Evolutionary conservation across 2,113 vertebrate species (phyloP), one percentile per base, ranked within the genome.

Genomic region (Eulemur macaco): DNA sequence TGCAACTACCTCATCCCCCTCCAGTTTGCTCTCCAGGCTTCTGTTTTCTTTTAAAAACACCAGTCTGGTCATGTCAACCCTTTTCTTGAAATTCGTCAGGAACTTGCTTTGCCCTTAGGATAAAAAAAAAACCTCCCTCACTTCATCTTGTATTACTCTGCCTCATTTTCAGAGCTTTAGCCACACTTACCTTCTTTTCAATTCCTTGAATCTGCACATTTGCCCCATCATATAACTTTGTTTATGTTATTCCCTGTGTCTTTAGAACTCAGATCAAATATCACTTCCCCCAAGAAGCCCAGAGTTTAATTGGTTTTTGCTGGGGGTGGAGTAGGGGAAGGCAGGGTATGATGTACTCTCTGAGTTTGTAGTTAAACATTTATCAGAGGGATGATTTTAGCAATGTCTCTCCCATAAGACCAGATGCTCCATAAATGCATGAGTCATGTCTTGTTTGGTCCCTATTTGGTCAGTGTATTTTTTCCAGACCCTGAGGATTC

Each of bases 301-400:
- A n/a, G 42, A 31, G n/a, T 81, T 95, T 58, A 10, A n/a, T 88
- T 92, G 84, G 10, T 8, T 85, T 91, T 96, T 78, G 31, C 73
- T 64, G 86, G 17, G 58, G 20, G 18, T 87, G 23, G 63, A 6
- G 8, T 34, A 7, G 47, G 64, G 1, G 18, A 21, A 8, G 23
- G 25, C 5, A 45, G 45, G 15, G 25, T 92, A 14, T 73, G 42
- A 18, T 78, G 3, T 90, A 54, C 17, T 69, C 29, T 86, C 11
- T 83, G 91, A 74, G 20, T 92, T 60, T 96, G 21, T 80, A 82
- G 69, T 83, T 29, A 80, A 76, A 63, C n/a, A 58, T n/a, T 91
- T 11, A 71, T 86, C 45, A 63, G 4, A 64, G 31, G 54, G 52
- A 21, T 91, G 89, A 39, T 64, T 92, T 58, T 80, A 34, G 77